Percentiles rank a stretch among this genome's conserved stretches.
Evolutionary conservation across 2,113 vertebrate genomes (phyloP).

Genomic region (Anarhynchus alexandrinus): DNA sequence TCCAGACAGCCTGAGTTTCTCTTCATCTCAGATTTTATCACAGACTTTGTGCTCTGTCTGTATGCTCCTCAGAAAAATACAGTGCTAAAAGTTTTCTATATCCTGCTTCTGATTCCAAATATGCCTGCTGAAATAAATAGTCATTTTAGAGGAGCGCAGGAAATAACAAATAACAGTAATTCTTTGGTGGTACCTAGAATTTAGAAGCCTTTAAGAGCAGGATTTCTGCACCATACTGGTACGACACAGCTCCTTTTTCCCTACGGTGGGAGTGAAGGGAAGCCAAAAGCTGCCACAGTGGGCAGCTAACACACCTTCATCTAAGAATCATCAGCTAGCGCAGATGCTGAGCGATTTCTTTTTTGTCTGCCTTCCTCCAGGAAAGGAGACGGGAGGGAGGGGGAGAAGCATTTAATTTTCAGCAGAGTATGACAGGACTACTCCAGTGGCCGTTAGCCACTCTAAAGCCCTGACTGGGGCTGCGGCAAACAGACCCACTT

Average conservation of each 20-base stretch:
- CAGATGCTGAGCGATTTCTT: neutral
- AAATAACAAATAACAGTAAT: slow-evolving; percentile 52
- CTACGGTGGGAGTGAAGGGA: neutral
- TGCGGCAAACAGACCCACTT: neutral
- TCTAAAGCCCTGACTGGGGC: neutral
- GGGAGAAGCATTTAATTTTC: neutral
- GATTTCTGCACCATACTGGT: neutral
- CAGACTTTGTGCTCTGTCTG: neutral
- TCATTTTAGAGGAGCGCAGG: slow-evolving; percentile 31
- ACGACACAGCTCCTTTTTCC: neutral
- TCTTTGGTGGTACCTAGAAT: neutral
- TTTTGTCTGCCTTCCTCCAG: neutral
- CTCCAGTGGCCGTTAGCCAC: neutral
- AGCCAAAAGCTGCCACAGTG: neutral
- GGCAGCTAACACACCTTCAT: neutral
- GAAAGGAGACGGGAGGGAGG: neutral
- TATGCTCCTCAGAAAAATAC: neutral
- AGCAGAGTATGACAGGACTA: neutral
- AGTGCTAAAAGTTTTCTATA: neutral
- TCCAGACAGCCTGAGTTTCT: slow-evolving; percentile 41
- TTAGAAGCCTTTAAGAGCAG: slow-evolving; percentile 45
- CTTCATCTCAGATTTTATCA: slow-evolving; percentile 29
- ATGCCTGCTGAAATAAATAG: slow-evolving; percentile 42
- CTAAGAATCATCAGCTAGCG: neutral
- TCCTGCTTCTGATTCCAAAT: slow-evolving; percentile 27